Base-by-base conservation (phyloP, 2,888 invertebrate genomes). In the Ectropis crepuscularia region DNA sequence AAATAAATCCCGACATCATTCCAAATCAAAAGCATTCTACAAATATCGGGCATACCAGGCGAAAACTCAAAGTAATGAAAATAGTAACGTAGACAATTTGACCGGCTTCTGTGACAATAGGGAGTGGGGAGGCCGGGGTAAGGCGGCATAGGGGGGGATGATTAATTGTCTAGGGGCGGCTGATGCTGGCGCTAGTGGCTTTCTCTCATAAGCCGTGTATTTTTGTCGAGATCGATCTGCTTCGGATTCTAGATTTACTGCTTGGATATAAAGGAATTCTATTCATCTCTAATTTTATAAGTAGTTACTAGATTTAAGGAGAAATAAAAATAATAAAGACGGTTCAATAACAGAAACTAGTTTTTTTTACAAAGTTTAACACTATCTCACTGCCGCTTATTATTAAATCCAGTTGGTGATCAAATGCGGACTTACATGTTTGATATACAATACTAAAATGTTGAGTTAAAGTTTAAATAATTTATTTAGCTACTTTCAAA, bases 81-180 rank as follows among this genome's bases (percentile, higher is more conserved):
- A 75, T 79, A 75, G 74, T 75, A 72, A 69, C 73, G 69, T 63
- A 69, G 72, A 73, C 71, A 68, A 68, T 74, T 74, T 70, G 69
- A 71, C 69, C 77, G 69, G 74, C 69, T 71, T 71, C 70, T 76
- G 77, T 77, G 76, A 80, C 79, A 78, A 76, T 73, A 71, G 72
- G 68, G 71, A 55, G 36, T 11, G 48, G 69, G 62, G 71, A 70
- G 46, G 38, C 63, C 59, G 70, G 67, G 62, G 59, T 65, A 28
- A 60, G 48, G 70, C 62, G 70, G 41, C 6, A 43, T 10, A 12
- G 9, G 68, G 77, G 81, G 85, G 82, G 73, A 84, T 86, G 87
- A 86, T 86, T 87, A 85, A 86, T 86, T 80, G 82, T 80, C 79
- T 74, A 72, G 71, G 71, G 72, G 75, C 76, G 74, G 63, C 53